Evolutionary conservation across 1,140 invertebrate species (phyloP).

Genomic region (Drosophila persimilis): DNA sequence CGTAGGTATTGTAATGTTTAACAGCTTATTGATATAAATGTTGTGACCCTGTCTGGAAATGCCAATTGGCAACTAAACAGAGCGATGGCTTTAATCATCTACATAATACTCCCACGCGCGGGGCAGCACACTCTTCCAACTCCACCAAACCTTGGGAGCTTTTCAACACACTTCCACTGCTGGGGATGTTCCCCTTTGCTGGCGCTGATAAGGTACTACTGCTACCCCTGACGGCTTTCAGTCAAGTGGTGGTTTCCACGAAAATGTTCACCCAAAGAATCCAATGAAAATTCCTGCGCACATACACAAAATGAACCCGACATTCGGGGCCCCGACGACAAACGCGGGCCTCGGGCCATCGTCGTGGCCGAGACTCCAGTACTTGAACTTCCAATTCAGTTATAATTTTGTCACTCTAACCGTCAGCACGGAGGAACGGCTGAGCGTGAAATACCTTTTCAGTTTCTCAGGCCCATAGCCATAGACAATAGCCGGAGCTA

Average conservation of each 20-base stretch:
- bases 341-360: constrained; percentile 22
- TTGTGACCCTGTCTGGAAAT: constrained; percentile 5
- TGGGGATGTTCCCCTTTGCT: constrained; percentile 30
- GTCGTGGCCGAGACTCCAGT: constrained; percentile 52
- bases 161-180: constrained; percentile 41
- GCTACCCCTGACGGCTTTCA: constrained; percentile 23
- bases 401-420: constrained; percentile 77
- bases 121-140: constrained; percentile 1
- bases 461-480: constrained; percentile 31
- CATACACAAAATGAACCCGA: constrained; percentile 64
- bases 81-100: neutral
- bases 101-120: neutral
- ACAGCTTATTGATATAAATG: constrained; percentile 45
- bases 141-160: constrained; percentile 22
- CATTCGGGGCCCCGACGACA: constrained; percentile 24
- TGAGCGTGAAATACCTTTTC: constrained; percentile 47
- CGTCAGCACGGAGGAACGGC: constrained; percentile 65
- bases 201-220: constrained; percentile 4
- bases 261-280: constrained; percentile 26
- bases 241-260: constrained; percentile 50
- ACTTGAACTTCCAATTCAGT: constrained; percentile 82
- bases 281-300: constrained; percentile 63
- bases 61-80: too few relatives aligned
- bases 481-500: constrained; percentile 7
- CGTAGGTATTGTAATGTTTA: constrained; percentile 38